Percentiles rank a stretch among this genome's conserved stretches.
Evolutionary conservation across 2,113 vertebrate genomes (phyloP).

Genomic region (Rhagologus leucostigma): DNA sequence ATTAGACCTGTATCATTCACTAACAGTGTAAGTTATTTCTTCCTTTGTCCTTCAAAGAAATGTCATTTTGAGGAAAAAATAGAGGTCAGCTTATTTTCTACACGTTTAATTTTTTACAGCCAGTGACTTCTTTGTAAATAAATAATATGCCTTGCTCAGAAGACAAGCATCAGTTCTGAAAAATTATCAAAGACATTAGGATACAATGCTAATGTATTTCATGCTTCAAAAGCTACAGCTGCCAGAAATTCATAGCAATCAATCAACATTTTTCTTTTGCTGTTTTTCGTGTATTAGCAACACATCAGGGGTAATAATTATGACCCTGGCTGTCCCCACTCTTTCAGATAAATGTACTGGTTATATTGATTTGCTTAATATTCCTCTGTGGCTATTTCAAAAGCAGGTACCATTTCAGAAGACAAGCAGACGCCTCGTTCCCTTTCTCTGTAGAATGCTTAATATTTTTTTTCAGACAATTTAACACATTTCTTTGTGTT

Average conservation of each 20-base stretch:
- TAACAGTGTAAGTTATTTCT: conserved; percentile 6
- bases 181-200: conserved; percentile 56
- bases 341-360: not conserved
- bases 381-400: conserved; percentile 16
- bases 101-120: conserved; percentile 49
- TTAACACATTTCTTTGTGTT: conserved; percentile 29
- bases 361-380: conserved; percentile 43
- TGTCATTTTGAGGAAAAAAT: not conserved
- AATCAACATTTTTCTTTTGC: conserved; percentile 48
- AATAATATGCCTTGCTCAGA: conserved; percentile 50
- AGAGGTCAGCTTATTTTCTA: conserved; percentile 41
- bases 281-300: conserved; percentile 38
- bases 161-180: conserved; percentile 42
- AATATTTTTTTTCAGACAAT: not conserved
- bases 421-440: not conserved
- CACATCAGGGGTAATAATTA: conserved; percentile 14
- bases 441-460: not conserved
- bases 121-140: conserved; percentile 50
- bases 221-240: conserved; percentile 67
- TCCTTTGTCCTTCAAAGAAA: conserved; percentile 25
- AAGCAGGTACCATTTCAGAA: conserved; percentile 39
- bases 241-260: conserved; percentile 51
- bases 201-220: conserved; percentile 60
- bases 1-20: conserved; percentile 28
- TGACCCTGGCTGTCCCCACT: not conserved